phyloP scores from a whole-genome alignment of 2,113 vertebrate genomes.

The Prunella fulvescens region DNA sequence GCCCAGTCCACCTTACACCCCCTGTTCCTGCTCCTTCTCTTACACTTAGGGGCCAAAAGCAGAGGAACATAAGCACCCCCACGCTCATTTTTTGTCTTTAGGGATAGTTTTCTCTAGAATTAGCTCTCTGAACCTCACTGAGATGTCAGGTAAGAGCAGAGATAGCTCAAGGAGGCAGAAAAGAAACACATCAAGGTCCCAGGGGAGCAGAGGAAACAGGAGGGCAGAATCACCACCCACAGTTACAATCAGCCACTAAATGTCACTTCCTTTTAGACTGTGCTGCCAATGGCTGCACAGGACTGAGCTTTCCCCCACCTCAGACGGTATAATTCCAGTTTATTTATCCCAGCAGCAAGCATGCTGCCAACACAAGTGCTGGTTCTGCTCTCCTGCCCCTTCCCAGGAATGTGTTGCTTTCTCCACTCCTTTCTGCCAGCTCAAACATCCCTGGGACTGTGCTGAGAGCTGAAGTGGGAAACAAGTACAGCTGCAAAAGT shows the following conservation, averaged over 20 bases:
- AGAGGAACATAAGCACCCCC: not conserved
- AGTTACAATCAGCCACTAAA: not conserved
- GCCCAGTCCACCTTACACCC: not conserved
- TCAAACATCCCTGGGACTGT: not conserved
- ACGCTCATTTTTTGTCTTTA: accelerated
- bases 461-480: not conserved
- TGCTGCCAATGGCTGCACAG: not conserved
- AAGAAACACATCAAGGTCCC: not conserved
- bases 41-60: not conserved
- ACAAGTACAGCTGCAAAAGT: not conserved
- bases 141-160: not conserved
- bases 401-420: accelerated
- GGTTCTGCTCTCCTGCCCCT: not conserved
- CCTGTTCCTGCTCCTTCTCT: not conserved
- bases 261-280: not conserved
- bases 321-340: not conserved
- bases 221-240: not conserved
- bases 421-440: not conserved
- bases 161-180: not conserved
- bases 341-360: not conserved
- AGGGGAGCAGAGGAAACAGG: not conserved
- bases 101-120: not conserved
- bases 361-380: not conserved
- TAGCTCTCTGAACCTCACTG: not conserved
- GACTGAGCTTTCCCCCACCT: not conserved